Base-by-base conservation (phyloP, 1,140 invertebrate genomes). In the Mycetomoellerius zeteki region DNA sequence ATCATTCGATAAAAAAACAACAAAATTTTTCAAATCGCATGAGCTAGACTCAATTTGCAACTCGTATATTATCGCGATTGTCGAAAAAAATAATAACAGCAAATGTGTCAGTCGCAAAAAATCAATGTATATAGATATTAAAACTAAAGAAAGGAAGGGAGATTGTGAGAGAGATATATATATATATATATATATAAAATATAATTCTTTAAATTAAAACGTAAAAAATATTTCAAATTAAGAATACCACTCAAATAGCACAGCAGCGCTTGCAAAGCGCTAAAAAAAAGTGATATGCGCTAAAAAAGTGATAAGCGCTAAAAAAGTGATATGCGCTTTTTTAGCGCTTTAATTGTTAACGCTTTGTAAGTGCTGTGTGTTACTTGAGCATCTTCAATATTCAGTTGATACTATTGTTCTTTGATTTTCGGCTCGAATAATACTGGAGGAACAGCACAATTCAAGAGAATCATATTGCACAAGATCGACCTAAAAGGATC, bases 21-120 rank as follows among this genome's bases (percentile, higher is more conserved):
- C 33, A 14, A n/a, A 43, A 30, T 75, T 60, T 60, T 43, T 84
- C 54, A 50, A 58, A 82, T 19, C 19, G 80, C 80, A 84, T 84
- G 80, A 73, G 80, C 37, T 60, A 84, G 12, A 33, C 24, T 75
- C 69, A n/a, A 75, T 37, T 75, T 82, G 80, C 54, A 82, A 82
- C 65, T 43, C 52, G 12, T 30, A 27, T 43, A 75, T 60, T 50
- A 84, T 58, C 69, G 37, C 33, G 69, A 69, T 56, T 71, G 19
- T n/a, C 6, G 24, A 50, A 50, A 52, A 52, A 54, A 5, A 50
- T 75, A 50, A 82, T 30, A 24, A 33, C 14, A n/a, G 69, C 69
- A 75, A 60, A 75, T 30, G 14, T 58, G n/a, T 75, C 54, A 84
- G 80, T 84, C 37, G 30, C 69, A 10, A 60, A 60, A 60, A 7